Evolutionary conservation across 2,113 vertebrate genomes (phyloP), one percentile per base, ranked within the genome.

Genomic region (Pomatostomus ruficeps): DNA sequence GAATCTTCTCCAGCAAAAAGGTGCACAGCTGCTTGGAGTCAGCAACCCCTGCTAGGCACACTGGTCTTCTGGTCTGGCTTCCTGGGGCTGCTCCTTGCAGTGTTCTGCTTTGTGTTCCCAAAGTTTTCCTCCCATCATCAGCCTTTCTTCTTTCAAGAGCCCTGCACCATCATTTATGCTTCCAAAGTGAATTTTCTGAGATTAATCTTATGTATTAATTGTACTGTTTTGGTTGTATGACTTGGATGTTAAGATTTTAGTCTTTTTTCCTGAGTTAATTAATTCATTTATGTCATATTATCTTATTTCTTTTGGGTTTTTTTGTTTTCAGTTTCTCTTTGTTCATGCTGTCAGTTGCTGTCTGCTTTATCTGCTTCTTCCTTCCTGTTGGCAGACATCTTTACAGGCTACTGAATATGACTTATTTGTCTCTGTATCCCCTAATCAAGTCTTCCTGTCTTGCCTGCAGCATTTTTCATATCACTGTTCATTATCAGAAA

Each of bases 311-410:
- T 22, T 40, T 20, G 15, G 9, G 1, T 54, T n/a, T 25, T 42
- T 31, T 45, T 75, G 6, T 91, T 91, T 91, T 43, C 35, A 59
- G 23, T 94, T 97, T 75, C 76, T 95, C 71, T 96, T 70, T 86
- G 42, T 77, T 61, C 75, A 25, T 93, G 57, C 29, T 93, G 5
- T 91, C 75, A 96, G 35, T 87, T 96, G 78, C 94, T 93, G 26
- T 93, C 82, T 97, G 14, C 86, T 95, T 95, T 97, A 96, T 92
- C 89, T 91, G 3, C 55, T 89, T 92, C 89, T 96, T 97, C 74
- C 75, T 97, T 97, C 88, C 82, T 97, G 52, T 91, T 96, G 88
- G 76, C 77, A 89, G 59, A 85, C 43, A 80, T 94, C 90, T 93
- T 96, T 89, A 93, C 33, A 91, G 66, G 35, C 81, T 92, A 89